Percentiles rank a stretch among this genome's conserved stretches.
Conservation (phyloP, 2,888 invertebrate species). For the Rambutsinella grinnellia region DNA sequence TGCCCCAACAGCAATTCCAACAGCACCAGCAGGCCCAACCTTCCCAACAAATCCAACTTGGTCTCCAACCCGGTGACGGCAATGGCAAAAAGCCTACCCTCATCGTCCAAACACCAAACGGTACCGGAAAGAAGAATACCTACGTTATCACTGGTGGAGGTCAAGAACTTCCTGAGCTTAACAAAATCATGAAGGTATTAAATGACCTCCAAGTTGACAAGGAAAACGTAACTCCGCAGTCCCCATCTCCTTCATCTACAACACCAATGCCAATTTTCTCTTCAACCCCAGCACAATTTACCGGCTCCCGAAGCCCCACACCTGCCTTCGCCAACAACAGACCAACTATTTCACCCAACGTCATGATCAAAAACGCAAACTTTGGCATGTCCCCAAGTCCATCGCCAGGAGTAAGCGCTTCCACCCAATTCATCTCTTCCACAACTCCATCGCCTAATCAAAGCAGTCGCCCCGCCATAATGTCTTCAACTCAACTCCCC, state of each 20-base stretch:
- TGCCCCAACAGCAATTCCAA: background rate
- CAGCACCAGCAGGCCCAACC: slow-evolving; percentile 7
- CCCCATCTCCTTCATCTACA: slow-evolving; percentile 33
- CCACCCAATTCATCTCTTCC: slow-evolving; percentile 29
- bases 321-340: background rate
- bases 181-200: slow-evolving; percentile 59
- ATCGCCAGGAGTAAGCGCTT: slow-evolving; percentile 22
- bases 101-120: slow-evolving; percentile 46
- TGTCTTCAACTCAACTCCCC: background rate
- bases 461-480: slow-evolving; percentile 20
- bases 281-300: slow-evolving; percentile 4
- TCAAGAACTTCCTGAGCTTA: slow-evolving; percentile 51
- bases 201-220: slow-evolving; percentile 53
- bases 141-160: slow-evolving; percentile 57
- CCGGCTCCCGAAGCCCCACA: background rate
- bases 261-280: slow-evolving; percentile 26
- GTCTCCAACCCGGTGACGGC: background rate
- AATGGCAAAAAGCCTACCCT: slow-evolving; percentile 44
- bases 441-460: slow-evolving; percentile 17
- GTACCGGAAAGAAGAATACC: slow-evolving; percentile 47
- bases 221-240: slow-evolving; percentile 28
- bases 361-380: slow-evolving; percentile 40
- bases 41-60: slow-evolving; percentile 26
- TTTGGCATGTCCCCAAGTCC: slow-evolving; percentile 21
- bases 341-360: slow-evolving; percentile 18